Base-by-base conservation (phyloP, 2,888 invertebrate species). In the Myathropa florea region DNA sequence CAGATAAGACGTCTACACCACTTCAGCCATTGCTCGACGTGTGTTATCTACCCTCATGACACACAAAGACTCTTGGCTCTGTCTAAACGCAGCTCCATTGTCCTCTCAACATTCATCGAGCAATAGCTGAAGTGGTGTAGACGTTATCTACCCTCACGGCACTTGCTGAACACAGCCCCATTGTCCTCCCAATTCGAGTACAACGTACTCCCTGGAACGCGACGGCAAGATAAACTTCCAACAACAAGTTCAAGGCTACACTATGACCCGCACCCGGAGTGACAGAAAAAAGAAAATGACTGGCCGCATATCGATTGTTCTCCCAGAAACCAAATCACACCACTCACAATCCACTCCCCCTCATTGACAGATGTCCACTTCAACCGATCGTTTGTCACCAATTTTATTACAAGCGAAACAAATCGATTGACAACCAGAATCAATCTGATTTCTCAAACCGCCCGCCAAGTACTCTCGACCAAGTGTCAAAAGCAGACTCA, bases 381-480 rank as follows among this genome's bases (percentile, higher is more conserved):
- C 46, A 46, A 6, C 46, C 1, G 30, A 46, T 36, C 55, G 26
- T 55, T 73, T 67, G 67, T 73, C 72, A 61, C 65, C 65, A 23
- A 67, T 30, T 73, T 80, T 67, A 72, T 72, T 60, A 60, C 71
- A 65, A 71, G 26, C 24, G 24, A n/a, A 46, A 9, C 21, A 21
- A 61, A 57, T 18, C 28, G 53, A 59, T 76, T 65, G 30, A 67
- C 68, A 55, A 26, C 28, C 61, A 3, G 23, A 68, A 61, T 21
- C 63, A 28, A 78, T 46, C 46, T 46, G 71, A 71, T 33, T 71
- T 46, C 53, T 67, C 53, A 30, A 57, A 10, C 53, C 18, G 18
- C 46, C 18, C n/a, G n/a, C 33, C 24, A 61, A 67, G 30, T 39
- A 67, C 77, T 7, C 46, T 18, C 46, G 18, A 46, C 60, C 57